Conservation (phyloP, 1,140 invertebrate genomes). For the Ceratina japonica region DNA sequence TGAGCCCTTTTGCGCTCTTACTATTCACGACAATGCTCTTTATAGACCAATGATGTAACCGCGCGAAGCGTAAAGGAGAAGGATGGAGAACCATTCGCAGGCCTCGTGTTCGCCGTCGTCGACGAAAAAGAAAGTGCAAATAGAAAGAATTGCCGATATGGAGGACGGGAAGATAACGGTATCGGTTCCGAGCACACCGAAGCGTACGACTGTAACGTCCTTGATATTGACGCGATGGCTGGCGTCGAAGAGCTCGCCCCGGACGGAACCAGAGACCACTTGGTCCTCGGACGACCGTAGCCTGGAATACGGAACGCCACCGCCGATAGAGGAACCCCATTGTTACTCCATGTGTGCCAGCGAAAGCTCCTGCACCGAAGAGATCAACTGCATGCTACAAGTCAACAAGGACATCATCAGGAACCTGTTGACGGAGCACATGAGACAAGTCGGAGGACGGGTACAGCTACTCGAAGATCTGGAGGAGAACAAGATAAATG, state of each 20-base stretch:
- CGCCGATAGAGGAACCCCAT: slow-evolving; percentile 85
- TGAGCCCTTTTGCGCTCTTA: not conserved
- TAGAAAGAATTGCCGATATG: slow-evolving; percentile 69
- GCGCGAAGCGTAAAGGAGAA: not conserved
- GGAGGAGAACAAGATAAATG: slow-evolving; percentile 83
- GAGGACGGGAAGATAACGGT: slow-evolving; percentile 54
- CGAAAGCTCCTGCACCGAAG: slow-evolving; percentile 84
- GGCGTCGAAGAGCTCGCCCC: slow-evolving; percentile 41
- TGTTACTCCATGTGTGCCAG: slow-evolving; percentile 85
- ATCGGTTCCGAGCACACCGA: slow-evolving; percentile 42
- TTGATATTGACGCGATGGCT: slow-evolving; percentile 70
- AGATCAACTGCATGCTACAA: slow-evolving; percentile 81
- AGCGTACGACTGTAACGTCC: slow-evolving; percentile 65
- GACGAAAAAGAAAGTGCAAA: slow-evolving; percentile 61
- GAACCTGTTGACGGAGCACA: slow-evolving; percentile 85
- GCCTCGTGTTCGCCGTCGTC: slow-evolving; percentile 26
- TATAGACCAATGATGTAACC: slow-evolving; percentile 44
- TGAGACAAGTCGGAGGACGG: slow-evolving; percentile 83
- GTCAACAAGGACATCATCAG: slow-evolving; percentile 87
- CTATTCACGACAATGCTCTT: slow-evolving; percentile 30
- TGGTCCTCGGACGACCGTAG: slow-evolving; percentile 72
- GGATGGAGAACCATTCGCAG: slow-evolving; percentile 42
- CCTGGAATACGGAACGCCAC: slow-evolving; percentile 86
- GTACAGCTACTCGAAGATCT: slow-evolving; percentile 85
- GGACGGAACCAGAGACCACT: slow-evolving; percentile 28